A percentile compares a stretch with the other conserved stretches of the same genome.
Evolutionary conservation across 2,797 vertebrate genomes (phyloP).

Genomic region (Steatocranus sp.): DNA sequence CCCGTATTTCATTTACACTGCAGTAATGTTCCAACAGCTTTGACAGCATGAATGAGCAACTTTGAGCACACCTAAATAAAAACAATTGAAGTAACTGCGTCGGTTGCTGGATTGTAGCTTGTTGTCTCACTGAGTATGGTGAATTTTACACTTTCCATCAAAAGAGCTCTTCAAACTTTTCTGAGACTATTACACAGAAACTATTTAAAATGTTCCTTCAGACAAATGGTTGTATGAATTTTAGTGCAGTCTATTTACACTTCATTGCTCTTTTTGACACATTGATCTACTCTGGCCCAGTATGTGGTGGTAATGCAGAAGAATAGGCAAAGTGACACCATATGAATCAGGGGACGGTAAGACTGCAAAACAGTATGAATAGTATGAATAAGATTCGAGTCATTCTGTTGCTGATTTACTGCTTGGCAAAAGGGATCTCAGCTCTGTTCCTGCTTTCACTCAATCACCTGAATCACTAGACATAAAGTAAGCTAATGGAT

Average conservation of each 20-base stretch:
- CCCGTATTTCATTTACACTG: not conserved
- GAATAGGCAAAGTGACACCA: not conserved
- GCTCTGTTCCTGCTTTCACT: not conserved
- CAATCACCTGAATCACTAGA: not conserved
- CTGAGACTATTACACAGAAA: not conserved
- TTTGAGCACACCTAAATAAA: not conserved
- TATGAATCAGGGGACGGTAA: not conserved
- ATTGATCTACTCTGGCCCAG: not conserved
- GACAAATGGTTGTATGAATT: not conserved
- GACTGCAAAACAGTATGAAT: not conserved
- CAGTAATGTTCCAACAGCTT: not conserved
- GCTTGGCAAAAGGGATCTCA: not conserved
- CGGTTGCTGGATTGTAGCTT: not conserved
- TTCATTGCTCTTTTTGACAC: not conserved
- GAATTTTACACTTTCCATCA: not conserved
- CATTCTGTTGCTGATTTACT: not conserved
- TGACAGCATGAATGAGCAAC: not conserved
- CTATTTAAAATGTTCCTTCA: not conserved
- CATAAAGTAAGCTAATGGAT: not conserved
- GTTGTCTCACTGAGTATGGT: fast-evolving
- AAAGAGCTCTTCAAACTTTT: not conserved
- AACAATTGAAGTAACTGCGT: not conserved
- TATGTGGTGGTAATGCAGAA: not conserved
- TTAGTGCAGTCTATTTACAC: not conserved
- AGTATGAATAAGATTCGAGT: fast-evolving